A percentile compares a stretch with the other conserved stretches of the same genome.
Evolutionary conservation across 2,888 invertebrate species (phyloP).

Genomic region (Mythimna pallens): DNA sequence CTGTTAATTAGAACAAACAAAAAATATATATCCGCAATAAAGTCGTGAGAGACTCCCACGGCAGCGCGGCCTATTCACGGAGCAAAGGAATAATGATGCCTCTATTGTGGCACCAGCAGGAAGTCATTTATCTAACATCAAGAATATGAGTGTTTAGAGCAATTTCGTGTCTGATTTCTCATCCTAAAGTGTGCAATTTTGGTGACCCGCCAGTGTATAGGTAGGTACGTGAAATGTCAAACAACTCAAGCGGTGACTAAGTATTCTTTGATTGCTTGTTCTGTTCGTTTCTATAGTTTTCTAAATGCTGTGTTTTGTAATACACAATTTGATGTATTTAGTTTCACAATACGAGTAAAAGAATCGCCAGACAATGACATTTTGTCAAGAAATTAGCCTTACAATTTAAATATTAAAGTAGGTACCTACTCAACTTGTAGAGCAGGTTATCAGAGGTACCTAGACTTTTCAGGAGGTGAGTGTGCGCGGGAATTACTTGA

Average conservation of each 20-base stretch:
- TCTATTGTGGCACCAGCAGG: constrained; percentile 88
- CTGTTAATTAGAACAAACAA: constrained; percentile 90
- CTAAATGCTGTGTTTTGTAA: constrained; percentile 49
- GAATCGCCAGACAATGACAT: neutral
- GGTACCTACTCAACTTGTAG: too few species aligned
- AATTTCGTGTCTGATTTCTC: constrained; percentile 89
- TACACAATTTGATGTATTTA: constrained; percentile 31
- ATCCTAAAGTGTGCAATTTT: constrained; percentile 88
- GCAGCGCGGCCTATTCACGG: constrained; percentile 83
- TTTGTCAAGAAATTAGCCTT: neutral
- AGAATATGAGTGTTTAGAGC: constrained; percentile 90
- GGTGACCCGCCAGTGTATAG: constrained; percentile 68
- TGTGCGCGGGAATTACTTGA: too few species aligned
- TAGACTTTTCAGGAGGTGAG: neutral
- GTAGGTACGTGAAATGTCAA: constrained; percentile 67
- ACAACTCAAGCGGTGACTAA: constrained; percentile 67
- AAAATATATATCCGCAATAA: constrained; percentile 90
- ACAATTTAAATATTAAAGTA: neutral
- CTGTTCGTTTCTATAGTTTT: constrained; percentile 52
- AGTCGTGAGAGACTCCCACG: constrained; percentile 90
- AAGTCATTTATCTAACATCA: constrained; percentile 91
- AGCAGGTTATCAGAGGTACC: too few species aligned
- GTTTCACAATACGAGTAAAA: constrained; percentile 30
- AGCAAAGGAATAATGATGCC: constrained; percentile 87
- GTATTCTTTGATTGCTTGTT: constrained; percentile 62